These are phyloP conservation scores for Philereme vetulata DNA, from an alignment of 2,888 invertebrate species.

Conservation along the genomic window DNA sequence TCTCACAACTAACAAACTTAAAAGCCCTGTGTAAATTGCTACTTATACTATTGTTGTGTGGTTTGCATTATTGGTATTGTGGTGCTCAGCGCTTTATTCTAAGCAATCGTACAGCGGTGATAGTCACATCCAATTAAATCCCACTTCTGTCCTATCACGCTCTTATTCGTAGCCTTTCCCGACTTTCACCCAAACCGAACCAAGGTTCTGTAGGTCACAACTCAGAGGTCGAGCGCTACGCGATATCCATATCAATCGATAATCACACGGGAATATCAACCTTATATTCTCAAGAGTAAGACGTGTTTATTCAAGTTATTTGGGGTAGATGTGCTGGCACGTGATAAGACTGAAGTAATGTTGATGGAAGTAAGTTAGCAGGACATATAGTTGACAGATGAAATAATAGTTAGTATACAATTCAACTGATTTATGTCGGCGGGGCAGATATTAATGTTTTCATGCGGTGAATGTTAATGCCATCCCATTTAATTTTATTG, in stretches of 20 bases:
- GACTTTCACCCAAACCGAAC: slow-evolving; percentile 69
- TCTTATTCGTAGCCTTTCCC: slow-evolving; percentile 51
- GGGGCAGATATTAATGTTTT: slow-evolving; percentile 27
- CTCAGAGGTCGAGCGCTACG: slow-evolving; percentile 56
- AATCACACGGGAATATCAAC: slow-evolving; percentile 44
- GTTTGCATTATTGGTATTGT: no score
- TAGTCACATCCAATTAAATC: slow-evolving; percentile 4
- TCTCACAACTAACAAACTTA: no score
- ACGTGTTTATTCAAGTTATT: slow-evolving; percentile 34
- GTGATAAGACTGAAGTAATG: slow-evolving; percentile 57
- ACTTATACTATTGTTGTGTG: no score
- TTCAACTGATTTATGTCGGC: slow-evolving; percentile 23
- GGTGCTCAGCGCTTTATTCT: no score
- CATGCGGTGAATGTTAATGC: slow-evolving; percentile 27
- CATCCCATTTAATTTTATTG: slow-evolving; percentile 10
- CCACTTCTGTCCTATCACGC: slow-evolving; percentile 26
- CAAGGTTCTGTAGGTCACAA: slow-evolving; percentile 76
- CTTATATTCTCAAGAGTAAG: slow-evolving; percentile 40
- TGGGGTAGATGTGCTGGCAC: slow-evolving; percentile 51
- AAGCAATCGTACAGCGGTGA: not conserved
- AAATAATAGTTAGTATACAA: slow-evolving; percentile 2
- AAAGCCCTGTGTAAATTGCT: no score
- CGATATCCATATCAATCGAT: slow-evolving; percentile 66
- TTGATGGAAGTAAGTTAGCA: slow-evolving; percentile 39
- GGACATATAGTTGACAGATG: slow-evolving; percentile 32